Evolutionary conservation across 1,140 invertebrate genomes (phyloP).

Genomic region (Zaprionus capensis): DNA sequence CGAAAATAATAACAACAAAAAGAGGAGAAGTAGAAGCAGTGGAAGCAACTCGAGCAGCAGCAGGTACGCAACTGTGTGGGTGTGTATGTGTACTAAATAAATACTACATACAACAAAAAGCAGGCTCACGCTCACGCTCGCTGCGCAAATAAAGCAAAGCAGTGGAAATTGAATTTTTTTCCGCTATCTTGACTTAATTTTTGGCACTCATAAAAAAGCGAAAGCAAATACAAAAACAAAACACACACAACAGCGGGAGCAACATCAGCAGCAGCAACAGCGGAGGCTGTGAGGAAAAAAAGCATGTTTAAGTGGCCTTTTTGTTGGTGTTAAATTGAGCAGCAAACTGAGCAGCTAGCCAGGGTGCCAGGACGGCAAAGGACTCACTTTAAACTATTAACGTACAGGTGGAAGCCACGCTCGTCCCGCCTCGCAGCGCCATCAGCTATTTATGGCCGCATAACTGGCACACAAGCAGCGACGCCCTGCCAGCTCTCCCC

Average conservation of each 20-base stretch:
- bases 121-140: slow-evolving; percentile 17
- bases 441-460: slow-evolving; percentile 75
- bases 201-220: slow-evolving; percentile 52
- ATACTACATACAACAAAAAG: slow-evolving; percentile 32
- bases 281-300: neutral
- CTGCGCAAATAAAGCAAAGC: slow-evolving; percentile 47
- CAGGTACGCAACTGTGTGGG: slow-evolving; percentile 9
- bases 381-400: slow-evolving; percentile 78
- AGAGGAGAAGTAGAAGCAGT: slow-evolving; percentile 17
- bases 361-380: slow-evolving; percentile 34
- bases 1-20: slow-evolving; percentile 32
- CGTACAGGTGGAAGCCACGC: slow-evolving; percentile 32
- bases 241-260: neutral
- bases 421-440: slow-evolving; percentile 14
- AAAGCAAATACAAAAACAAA: slow-evolving; percentile 25
- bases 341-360: slow-evolving; percentile 52
- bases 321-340: slow-evolving; percentile 79
- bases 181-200: slow-evolving; percentile 66
- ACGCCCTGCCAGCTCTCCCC: slow-evolving; percentile 8
- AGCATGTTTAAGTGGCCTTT: slow-evolving; percentile 61
- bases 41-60: slow-evolving; percentile 12
- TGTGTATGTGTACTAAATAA: slow-evolving; percentile 60
- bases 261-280: neutral
- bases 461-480: slow-evolving; percentile 72
- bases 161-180: slow-evolving; percentile 63